Evolutionary conservation across 2,888 invertebrate genomes (phyloP), one percentile per base, ranked within the genome.

Genomic region (Acanthacorydalis orientalis): DNA sequence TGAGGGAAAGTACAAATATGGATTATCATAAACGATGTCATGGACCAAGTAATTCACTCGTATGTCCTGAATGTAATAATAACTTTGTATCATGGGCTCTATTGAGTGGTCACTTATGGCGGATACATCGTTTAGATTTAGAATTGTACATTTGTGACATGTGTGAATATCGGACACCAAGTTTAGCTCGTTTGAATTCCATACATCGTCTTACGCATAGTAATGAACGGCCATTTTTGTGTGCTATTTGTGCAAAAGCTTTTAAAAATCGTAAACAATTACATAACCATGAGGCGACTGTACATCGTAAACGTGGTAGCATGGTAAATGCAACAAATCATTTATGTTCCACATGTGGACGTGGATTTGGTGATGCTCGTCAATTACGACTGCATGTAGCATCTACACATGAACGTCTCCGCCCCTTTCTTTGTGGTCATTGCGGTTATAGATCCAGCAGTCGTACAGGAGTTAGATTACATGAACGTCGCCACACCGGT

Each of bases 201-300:
- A 74, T 81, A 23, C 88, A 88, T 57, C 78, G 78, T 62, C 78
- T 81, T 58, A 84, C 82, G 49, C 87, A 87, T 64, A 74, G 75
- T 37, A 72, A 75, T 50, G 72, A 75, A 47, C 77, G 75, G 54
- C 71, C 74, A 48, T 80, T 70, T 60, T 58, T 69, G 16, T 80
- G 79, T 64, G 69, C 76, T 50, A 64, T 73, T 47, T 90, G 90
- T 60, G 74, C 76, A 23, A 85, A 87, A 61, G 72, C 70, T 0
- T 90, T 89, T 63, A 88, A 88, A 62, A 88, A 83, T 56, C 70
- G 73, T 7, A 83, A 81, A 60, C 88, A 89, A 59, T 65, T 88
- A 47, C 73, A 81, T 38, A 87, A 86, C 58, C 90, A 90, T 63
- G 77, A 77, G 50, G 63, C 75, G 8, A 70, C 31, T 12, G 39